A percentile compares a stretch with the other conserved stretches of the same genome.
phyloP scores from a whole-genome alignment of 2,888 invertebrate species.

The Gastrophysa polygoni region DNA sequence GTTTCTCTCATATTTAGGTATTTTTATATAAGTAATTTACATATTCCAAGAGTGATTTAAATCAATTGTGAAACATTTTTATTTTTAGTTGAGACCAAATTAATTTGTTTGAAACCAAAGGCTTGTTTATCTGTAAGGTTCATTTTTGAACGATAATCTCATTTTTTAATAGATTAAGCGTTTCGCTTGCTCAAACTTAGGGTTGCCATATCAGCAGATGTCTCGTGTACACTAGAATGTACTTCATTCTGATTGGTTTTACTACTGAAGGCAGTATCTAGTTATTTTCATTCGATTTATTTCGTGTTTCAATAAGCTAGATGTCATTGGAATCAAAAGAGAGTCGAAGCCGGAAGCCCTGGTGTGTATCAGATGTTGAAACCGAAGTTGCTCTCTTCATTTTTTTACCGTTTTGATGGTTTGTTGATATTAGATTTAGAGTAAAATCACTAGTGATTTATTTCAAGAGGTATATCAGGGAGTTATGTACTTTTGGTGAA shows the following conservation, averaged over 20 bases:
- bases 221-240: constrained; percentile 14
- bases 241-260: neutral
- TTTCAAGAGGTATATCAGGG: constrained; percentile 19
- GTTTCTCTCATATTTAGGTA: constrained; percentile 48
- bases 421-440: constrained; percentile 3
- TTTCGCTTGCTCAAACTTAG: constrained; percentile 34
- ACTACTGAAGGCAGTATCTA: neutral
- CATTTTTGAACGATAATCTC: constrained; percentile 27
- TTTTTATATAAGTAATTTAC: constrained; percentile 50
- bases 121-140: constrained; percentile 37
- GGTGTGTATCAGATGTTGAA: too few relatives aligned
- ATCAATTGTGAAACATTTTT: constrained; percentile 26
- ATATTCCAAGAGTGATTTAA: constrained; percentile 41
- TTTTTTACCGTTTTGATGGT: constrained; percentile 13
- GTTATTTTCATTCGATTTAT: constrained; percentile 2
- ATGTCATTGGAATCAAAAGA: too few relatives aligned
- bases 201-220: constrained; percentile 23
- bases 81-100: constrained; percentile 39
- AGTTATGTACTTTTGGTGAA: constrained; percentile 22
- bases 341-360: too few relatives aligned
- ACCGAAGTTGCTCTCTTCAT: constrained; percentile 15
- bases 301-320: too few relatives aligned
- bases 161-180: constrained; percentile 23
- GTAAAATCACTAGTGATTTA: neutral
- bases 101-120: constrained; percentile 45